phyloP scores from a whole-genome alignment of 2,888 invertebrate genomes.

The Leucophenga montana region DNA sequence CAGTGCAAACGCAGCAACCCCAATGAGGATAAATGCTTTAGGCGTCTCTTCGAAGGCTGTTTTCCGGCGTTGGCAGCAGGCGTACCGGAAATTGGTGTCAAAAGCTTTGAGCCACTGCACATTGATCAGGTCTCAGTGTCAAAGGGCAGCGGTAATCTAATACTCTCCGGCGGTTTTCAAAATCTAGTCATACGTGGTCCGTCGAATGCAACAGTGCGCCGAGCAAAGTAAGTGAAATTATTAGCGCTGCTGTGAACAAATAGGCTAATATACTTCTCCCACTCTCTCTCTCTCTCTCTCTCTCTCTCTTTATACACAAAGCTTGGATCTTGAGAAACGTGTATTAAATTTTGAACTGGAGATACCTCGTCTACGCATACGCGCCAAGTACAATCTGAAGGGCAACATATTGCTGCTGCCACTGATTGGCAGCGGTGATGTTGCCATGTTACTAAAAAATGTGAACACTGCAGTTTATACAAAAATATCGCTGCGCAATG shows the following conservation, averaged over 20 bases:
- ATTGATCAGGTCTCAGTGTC: slow-evolving; percentile 75
- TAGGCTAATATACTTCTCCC: neutral
- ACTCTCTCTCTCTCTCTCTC: slow-evolving; percentile 10
- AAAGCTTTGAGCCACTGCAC: slow-evolving; percentile 76
- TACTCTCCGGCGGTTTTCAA: slow-evolving; percentile 76
- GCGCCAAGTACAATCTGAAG: slow-evolving; percentile 76
- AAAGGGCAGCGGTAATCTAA: slow-evolving; percentile 75
- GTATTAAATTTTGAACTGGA: slow-evolving; percentile 76
- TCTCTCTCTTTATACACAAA: too few species aligned
- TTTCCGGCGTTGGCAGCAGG: slow-evolving; percentile 77
- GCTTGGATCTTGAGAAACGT: slow-evolving; percentile 74
- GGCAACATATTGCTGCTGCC: slow-evolving; percentile 77
- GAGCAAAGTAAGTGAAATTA: slow-evolving; percentile 61
- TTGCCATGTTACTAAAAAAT: slow-evolving; percentile 75
- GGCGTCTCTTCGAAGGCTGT: slow-evolving; percentile 75
- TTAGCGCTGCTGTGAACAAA: neutral
- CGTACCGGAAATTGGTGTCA: slow-evolving; percentile 77
- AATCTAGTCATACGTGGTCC: slow-evolving; percentile 76
- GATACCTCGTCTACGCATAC: slow-evolving; percentile 76
- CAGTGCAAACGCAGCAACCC: slow-evolving; percentile 75
- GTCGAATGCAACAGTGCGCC: slow-evolving; percentile 75
- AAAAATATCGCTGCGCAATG: slow-evolving; percentile 73
- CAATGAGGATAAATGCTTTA: slow-evolving; percentile 75
- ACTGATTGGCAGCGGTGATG: slow-evolving; percentile 76
- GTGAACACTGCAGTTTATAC: slow-evolving; percentile 75